Evolutionary conservation across 2,797 vertebrate genomes (phyloP).

Genomic region (Bucorvus abyssinicus): DNA sequence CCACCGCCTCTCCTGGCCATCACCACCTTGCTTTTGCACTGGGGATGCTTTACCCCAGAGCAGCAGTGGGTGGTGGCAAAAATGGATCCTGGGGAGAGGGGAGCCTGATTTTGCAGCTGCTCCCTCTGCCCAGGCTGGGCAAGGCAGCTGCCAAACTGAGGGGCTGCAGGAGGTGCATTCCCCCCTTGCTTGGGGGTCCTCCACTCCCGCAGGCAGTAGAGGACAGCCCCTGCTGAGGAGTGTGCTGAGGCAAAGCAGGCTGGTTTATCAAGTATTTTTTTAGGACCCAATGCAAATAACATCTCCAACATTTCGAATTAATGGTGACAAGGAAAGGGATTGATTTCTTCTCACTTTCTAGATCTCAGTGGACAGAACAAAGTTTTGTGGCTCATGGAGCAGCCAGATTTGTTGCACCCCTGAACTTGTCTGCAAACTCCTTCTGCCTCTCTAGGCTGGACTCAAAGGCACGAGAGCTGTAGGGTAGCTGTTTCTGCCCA

Average conservation of each 20-base stretch:
- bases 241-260: not conserved
- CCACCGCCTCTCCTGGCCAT: not conserved
- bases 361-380: not conserved
- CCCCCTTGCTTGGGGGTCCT: not conserved
- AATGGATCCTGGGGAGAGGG: not conserved
- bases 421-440: not conserved
- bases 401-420: not conserved
- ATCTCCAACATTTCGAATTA: not conserved
- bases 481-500: not conserved
- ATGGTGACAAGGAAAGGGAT: not conserved
- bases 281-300: not conserved
- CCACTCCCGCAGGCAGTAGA: not conserved
- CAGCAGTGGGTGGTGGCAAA: not conserved
- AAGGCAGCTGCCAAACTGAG: not conserved
- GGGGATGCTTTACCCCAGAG: not conserved
- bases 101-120: not conserved
- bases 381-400: not conserved
- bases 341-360: not conserved
- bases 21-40: not conserved
- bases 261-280: not conserved
- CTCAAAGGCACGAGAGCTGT: not conserved
- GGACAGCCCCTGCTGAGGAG: not conserved
- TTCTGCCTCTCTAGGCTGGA: not conserved
- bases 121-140: not conserved
- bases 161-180: not conserved